Conservation (phyloP, 2,888 invertebrate species). For the Helleia helle region DNA sequence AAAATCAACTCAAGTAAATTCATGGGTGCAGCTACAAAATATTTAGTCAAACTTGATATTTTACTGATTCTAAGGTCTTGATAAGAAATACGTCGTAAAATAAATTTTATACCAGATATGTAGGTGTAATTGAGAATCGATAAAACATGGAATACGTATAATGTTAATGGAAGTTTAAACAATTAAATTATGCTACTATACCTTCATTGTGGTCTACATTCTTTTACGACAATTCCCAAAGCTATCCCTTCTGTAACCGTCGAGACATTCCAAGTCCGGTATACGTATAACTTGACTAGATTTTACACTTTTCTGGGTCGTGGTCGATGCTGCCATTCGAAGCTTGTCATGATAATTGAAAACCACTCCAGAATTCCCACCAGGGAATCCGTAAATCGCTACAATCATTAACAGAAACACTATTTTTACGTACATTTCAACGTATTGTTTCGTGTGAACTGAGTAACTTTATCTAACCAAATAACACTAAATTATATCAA, state of each 20-base stretch:
- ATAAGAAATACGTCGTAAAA: too few species aligned
- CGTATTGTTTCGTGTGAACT: conserved; percentile 33
- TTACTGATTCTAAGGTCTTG: too few species aligned
- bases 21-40: too few species aligned
- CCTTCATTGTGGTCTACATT: conserved; percentile 30
- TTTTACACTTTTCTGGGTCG: conserved; percentile 24
- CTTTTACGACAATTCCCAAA: conserved; percentile 37
- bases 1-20: too few species aligned
- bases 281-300: conserved; percentile 46
- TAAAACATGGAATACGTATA: too few species aligned
- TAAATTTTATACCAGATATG: too few species aligned
- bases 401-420: conserved; percentile 30
- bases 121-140: too few species aligned
- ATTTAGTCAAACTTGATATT: too few species aligned
- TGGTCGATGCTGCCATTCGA: conserved; percentile 27
- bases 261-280: conserved; percentile 38
- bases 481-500: conserved; percentile 28
- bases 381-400: conserved; percentile 24
- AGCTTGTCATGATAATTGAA: conserved; percentile 44
- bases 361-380: conserved; percentile 25
- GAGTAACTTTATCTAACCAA: conserved; percentile 26
- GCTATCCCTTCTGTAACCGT: conserved; percentile 37
- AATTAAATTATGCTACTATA: too few species aligned
- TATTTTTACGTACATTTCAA: conserved; percentile 45
- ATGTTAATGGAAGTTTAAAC: too few species aligned